Evolutionary conservation across 2,113 vertebrate species (phyloP), one percentile per base, ranked within the genome.

Genomic region (Rhipidura dahli): DNA sequence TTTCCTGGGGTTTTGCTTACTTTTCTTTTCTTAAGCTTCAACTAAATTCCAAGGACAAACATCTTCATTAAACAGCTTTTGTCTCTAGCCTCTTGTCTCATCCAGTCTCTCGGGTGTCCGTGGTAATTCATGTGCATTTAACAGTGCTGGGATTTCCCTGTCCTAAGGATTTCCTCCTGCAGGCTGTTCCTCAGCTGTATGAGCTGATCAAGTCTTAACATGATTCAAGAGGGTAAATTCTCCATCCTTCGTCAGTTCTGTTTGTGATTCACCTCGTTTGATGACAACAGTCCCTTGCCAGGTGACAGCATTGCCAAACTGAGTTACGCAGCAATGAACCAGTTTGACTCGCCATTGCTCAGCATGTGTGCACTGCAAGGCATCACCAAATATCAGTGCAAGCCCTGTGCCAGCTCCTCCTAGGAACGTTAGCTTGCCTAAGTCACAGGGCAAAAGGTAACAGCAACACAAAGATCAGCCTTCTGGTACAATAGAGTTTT

Each of bases 291-390:
- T 28, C 54, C 31, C 57, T 68, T 78, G 49, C 80, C 87, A 82
- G 86, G 56, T 92, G 83, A 89, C 72, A 66, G 50, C 30, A 56
- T 82, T 96, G 72, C 83, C 83, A 82, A 79, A 84, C 39, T 16
- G 24, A 78, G 47, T 56, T 82, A 31, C 37, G 66, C 71, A 57
- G 83, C 0, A 0, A 73, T 72, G 56, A 97, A 94, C 91, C 56
- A 92, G 89, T 94, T 83, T 75, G 91, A 78, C 89, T 81, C 65
- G 83, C 93, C 73, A 50, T 90, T 73, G 83, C 75, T 90, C 71
- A 77, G 90, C 86, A 77, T 15, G 45, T 83, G 18, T 42, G 45
- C 27, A 26, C 35, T 57, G 82, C 63, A 88, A 61, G 47, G 28
- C 42, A 95, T 50, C 14, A 0, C 59, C 73, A 53, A 88, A 63